Conservation (phyloP, 2,888 invertebrate species). For the Cremastinae sp. region DNA sequence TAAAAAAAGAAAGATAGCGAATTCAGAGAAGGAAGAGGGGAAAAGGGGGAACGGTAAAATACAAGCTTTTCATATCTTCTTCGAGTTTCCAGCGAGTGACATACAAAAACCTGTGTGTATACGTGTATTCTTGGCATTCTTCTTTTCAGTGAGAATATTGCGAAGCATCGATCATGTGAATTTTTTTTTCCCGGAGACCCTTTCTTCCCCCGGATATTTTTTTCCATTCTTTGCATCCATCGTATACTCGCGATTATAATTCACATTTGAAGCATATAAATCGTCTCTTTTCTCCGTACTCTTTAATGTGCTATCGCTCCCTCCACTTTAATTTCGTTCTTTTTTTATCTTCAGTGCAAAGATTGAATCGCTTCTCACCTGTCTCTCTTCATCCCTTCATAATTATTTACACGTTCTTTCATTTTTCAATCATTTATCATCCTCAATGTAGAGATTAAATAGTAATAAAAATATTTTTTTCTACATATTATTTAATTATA, state of each 20-base stretch:
- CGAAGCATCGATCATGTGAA: conserved; percentile 52
- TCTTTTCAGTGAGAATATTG: conserved; percentile 48
- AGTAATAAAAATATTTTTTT: too few relatives aligned
- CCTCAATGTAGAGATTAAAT: too few relatives aligned
- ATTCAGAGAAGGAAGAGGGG: not conserved
- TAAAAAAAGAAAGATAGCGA: not conserved
- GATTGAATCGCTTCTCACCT: conserved; percentile 37
- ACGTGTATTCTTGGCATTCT: conserved; percentile 27
- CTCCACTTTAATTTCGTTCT: not conserved
- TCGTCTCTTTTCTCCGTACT: conserved; percentile 39
- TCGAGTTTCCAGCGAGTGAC: conserved; percentile 26
- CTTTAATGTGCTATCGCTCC: not conserved
- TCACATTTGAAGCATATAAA: conserved; percentile 53
- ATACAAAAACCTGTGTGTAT: conserved; percentile 18
- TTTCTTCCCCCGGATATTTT: not conserved
- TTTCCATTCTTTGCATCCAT: not conserved
- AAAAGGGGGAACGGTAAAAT: conserved; percentile 7
- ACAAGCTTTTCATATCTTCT: conserved; percentile 36
- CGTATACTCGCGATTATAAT: conserved; percentile 50
- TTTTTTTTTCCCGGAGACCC: conserved; percentile 4
- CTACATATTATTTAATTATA: too few relatives aligned
- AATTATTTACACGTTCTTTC: not conserved
- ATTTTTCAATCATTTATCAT: conserved; percentile 19
- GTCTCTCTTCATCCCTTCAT: conserved; percentile 12
- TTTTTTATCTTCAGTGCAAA: not conserved